Evolutionary conservation across 2,888 invertebrate species (phyloP).

Genomic region (Saturnia japonica): DNA sequence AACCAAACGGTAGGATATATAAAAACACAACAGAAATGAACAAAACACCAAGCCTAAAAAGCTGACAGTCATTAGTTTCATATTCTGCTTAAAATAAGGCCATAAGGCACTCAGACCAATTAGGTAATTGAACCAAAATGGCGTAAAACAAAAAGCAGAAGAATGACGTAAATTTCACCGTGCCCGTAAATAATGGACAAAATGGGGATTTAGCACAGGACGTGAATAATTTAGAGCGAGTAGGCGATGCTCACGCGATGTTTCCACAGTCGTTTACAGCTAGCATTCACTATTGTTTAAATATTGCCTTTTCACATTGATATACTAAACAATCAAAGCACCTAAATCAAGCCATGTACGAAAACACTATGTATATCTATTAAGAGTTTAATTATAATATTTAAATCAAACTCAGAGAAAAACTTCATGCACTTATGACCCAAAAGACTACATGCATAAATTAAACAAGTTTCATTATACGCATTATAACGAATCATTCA

Average conservation of each 20-base stretch:
- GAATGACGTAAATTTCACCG: conserved; percentile 25
- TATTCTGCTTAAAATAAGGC: conserved; percentile 24
- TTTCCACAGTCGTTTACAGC: conserved; percentile 21
- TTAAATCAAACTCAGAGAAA: no score
- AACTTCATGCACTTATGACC: not conserved
- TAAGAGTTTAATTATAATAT: no score
- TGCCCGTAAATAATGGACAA: conserved; percentile 41
- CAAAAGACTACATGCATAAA: not conserved
- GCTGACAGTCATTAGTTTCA: conserved; percentile 5
- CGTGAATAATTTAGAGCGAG: conserved; percentile 42
- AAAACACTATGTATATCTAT: not conserved
- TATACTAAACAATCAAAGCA: not conserved
- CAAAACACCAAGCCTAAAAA: conserved; percentile 8
- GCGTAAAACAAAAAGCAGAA: conserved; percentile 32
- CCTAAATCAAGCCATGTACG: not conserved
- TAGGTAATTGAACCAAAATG: conserved; percentile 54
- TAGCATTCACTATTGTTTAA: not conserved
- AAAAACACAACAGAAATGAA: conserved; percentile 5
- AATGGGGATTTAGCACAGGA: conserved; percentile 46
- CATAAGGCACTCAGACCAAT: conserved; percentile 35
- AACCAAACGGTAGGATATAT: not conserved
- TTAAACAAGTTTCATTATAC: not conserved
- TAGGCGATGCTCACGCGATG: conserved; percentile 51
- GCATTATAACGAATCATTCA: not conserved
- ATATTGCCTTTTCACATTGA: not conserved